These are phyloP conservation scores for Odontomyia ornata DNA, from an alignment of 2,888 invertebrate species.

Conservation along the genomic window DNA sequence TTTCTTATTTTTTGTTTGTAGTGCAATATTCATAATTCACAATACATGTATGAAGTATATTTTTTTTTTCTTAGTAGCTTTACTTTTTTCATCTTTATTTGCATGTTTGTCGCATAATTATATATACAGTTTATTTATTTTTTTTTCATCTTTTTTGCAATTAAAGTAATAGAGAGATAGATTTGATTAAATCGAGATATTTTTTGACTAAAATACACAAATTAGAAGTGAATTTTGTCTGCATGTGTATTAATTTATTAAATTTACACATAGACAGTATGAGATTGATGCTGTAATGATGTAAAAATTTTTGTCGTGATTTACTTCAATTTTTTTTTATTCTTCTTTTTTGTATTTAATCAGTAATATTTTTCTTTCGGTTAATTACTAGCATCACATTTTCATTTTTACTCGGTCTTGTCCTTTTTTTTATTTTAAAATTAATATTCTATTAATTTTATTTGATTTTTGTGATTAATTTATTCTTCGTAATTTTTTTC, in stretches of 20 bases:
- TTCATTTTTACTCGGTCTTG: constrained; percentile 48
- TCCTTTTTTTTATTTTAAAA: constrained; percentile 49
- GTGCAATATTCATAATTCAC: not conserved
- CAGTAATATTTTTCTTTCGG: constrained; percentile 18
- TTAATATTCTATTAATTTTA: no score
- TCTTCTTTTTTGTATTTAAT: constrained; percentile 5
- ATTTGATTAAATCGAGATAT: not conserved
- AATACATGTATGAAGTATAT: constrained; percentile 5
- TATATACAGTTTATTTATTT: constrained; percentile 1
- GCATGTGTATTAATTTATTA: not conserved
- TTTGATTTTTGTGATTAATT: no score
- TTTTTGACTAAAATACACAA: no score
- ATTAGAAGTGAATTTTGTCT: no score
- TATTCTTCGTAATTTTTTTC: no score
- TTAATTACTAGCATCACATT: constrained; percentile 42
- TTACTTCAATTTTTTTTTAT: constrained; percentile 34
- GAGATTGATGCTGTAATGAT: constrained; percentile 18
- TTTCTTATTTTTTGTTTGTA: not conserved
- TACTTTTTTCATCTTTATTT: not conserved
- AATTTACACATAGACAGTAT: constrained; percentile 12
- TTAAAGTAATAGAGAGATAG: not conserved
- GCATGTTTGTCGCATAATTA: constrained; percentile 7
- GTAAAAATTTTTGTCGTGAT: constrained; percentile 29
- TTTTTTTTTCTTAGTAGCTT: constrained; percentile 27
- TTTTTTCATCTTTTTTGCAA: not conserved